phyloP scores from a whole-genome alignment of 2,888 invertebrate genomes.

The Colostygia pectinataria region DNA sequence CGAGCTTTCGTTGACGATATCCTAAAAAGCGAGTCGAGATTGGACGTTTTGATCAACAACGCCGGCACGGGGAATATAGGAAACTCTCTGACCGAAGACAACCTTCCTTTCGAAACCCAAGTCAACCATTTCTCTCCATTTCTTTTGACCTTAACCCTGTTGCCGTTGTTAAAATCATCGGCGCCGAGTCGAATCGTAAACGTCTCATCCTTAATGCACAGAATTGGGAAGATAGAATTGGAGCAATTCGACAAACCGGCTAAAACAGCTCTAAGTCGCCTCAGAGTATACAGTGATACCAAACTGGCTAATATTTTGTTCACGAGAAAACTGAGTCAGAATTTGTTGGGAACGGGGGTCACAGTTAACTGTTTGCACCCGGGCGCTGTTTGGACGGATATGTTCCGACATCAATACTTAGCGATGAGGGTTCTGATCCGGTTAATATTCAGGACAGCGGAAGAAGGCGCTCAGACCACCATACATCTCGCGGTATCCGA shows the following conservation, averaged over 20 bases:
- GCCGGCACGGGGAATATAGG: slow-evolving; percentile 88
- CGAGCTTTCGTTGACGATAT: slow-evolving; percentile 90
- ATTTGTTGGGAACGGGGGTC: slow-evolving; percentile 84
- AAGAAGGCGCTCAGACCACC: slow-evolving; percentile 89
- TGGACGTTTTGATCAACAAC: slow-evolving; percentile 93
- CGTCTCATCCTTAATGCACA: slow-evolving; percentile 89
- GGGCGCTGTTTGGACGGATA: slow-evolving; percentile 89
- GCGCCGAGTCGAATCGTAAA: slow-evolving; percentile 88
- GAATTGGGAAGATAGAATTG: slow-evolving; percentile 85
- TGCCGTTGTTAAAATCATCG: slow-evolving; percentile 88
- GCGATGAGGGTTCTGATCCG: slow-evolving; percentile 66
- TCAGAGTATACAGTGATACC: slow-evolving; percentile 84
- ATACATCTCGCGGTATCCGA: slow-evolving; percentile 87
- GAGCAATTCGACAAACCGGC: slow-evolving; percentile 86
- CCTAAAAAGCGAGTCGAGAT: slow-evolving; percentile 83
- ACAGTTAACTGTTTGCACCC: slow-evolving; percentile 92
- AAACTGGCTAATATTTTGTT: slow-evolving; percentile 90
- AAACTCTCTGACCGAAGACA: slow-evolving; percentile 87
- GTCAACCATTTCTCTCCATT: slow-evolving; percentile 96
- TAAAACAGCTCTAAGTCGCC: slow-evolving; percentile 70
- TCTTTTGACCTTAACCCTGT: slow-evolving; percentile 91
- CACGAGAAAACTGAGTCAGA: slow-evolving; percentile 86
- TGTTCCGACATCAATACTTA: slow-evolving; percentile 87
- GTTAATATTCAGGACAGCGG: slow-evolving; percentile 41
- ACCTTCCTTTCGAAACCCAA: slow-evolving; percentile 92